phyloP scores from a whole-genome alignment of 2,888 invertebrate genomes.

The Hermaeophaga mercurialis region DNA sequence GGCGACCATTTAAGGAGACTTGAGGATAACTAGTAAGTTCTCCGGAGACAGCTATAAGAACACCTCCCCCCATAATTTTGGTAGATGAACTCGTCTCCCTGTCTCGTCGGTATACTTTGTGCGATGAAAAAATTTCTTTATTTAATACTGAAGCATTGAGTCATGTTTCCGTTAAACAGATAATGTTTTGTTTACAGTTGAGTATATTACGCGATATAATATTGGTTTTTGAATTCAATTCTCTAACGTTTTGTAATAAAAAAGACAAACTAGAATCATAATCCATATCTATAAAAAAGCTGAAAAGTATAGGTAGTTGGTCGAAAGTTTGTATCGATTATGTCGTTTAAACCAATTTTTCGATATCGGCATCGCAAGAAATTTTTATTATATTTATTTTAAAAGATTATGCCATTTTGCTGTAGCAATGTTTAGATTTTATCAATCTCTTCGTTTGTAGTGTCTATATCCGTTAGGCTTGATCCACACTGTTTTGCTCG shows the following conservation, averaged over 20 bases:
- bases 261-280: not conserved
- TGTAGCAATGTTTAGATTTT: no score
- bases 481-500: no score
- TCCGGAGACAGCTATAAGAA: not conserved
- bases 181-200: not conserved
- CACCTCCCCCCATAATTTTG: not conserved
- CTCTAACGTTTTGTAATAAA: not conserved
- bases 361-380: not conserved
- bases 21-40: not conserved
- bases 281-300: not conserved
- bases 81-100: not conserved
- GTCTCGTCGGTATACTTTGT: not conserved
- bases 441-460: no score
- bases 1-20: not conserved
- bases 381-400: not conserved
- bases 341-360: not conserved
- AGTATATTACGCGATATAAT: not conserved
- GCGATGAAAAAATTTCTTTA: not conserved
- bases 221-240: not conserved
- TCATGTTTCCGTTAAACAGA: not conserved
- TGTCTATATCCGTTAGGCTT: no score
- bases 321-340: not conserved
- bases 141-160: not conserved
- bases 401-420: no score
- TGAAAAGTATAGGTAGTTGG: not conserved